These are phyloP conservation scores for Agonopterix heracliana DNA, from an alignment of 2,888 invertebrate species.

Conservation along the genomic window DNA sequence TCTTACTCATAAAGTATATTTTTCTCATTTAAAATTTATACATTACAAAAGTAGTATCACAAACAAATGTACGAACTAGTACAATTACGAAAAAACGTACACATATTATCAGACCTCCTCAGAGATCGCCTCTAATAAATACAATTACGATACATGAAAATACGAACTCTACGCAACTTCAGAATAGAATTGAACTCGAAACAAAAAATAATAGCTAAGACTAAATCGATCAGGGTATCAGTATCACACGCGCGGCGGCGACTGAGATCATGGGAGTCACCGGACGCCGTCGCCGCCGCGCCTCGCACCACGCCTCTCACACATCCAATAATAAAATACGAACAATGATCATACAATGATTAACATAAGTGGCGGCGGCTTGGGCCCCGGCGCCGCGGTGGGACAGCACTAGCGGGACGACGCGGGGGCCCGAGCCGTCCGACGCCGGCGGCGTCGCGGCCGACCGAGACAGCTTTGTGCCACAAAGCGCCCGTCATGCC, in stretches of 20 bases:
- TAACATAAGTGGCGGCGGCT: conserved; percentile 66
- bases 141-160: conserved; percentile 65
- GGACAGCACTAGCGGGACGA: conserved; percentile 66
- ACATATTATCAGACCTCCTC: conserved; percentile 59
- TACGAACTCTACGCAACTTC: conserved; percentile 68
- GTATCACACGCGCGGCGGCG: conserved; percentile 69
- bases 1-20: conserved; percentile 61
- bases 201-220: conserved; percentile 71
- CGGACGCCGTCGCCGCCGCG: conserved; percentile 46
- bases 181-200: conserved; percentile 72
- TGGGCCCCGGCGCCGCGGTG: conserved; percentile 45
- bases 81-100: conserved; percentile 69
- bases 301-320: conserved; percentile 33
- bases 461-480: neutral
- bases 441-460: conserved; percentile 11
- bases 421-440: conserved; percentile 64
- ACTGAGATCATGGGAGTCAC: conserved; percentile 63
- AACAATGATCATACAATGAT: conserved; percentile 52
- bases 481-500: conserved; percentile 14
- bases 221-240: conserved; percentile 65
- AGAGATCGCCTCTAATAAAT: conserved; percentile 67
- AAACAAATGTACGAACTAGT: conserved; percentile 77
- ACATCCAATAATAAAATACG: conserved; percentile 47
- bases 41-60: conserved; percentile 78
- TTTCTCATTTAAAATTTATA: conserved; percentile 68